Conservation (phyloP, 2,888 invertebrate genomes). For the Drosophila atripex region DNA sequence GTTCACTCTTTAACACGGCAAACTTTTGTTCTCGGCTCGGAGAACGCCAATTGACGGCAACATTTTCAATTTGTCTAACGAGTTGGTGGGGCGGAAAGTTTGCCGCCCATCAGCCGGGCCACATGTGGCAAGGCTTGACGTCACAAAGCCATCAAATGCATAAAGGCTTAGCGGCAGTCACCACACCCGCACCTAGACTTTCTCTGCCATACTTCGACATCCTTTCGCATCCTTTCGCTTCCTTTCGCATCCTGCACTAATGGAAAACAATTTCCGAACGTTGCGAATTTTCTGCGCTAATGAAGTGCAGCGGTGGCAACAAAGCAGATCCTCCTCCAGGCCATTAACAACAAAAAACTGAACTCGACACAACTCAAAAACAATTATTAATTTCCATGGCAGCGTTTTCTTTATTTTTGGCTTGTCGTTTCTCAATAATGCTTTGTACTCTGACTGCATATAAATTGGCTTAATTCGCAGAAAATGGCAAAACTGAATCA, state of each 20-base stretch:
- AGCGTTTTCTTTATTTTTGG: constrained; percentile 30
- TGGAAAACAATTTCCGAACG: constrained; percentile 69
- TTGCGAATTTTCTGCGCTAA: constrained; percentile 64
- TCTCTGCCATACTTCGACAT: constrained; percentile 7
- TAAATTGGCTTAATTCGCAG: constrained; percentile 75
- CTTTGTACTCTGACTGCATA: constrained; percentile 46
- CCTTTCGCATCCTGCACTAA: constrained; percentile 47
- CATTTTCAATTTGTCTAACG: constrained; percentile 77
- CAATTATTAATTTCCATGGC: constrained; percentile 64
- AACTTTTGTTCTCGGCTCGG: constrained; percentile 52
- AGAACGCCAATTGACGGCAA: constrained; percentile 73
- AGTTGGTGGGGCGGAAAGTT: constrained; percentile 62
- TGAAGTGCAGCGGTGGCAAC: constrained; percentile 57
- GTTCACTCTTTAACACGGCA: constrained; percentile 27
- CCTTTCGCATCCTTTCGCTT: constrained; percentile 27
- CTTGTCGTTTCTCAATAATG: constrained; percentile 27
- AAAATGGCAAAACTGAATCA: constrained; percentile 63
- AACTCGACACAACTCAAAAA: constrained; percentile 48
- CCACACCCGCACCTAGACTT: not conserved
- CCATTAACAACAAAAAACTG: constrained; percentile 21
- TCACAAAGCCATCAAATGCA: constrained; percentile 76
- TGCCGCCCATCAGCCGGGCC: constrained; percentile 40
- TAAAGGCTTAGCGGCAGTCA: constrained; percentile 67
- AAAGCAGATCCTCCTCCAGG: constrained; percentile 18
- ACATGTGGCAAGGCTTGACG: constrained; percentile 42